phyloP scores from a whole-genome alignment of 2,888 invertebrate genomes.

The Pheosia gnoma region DNA sequence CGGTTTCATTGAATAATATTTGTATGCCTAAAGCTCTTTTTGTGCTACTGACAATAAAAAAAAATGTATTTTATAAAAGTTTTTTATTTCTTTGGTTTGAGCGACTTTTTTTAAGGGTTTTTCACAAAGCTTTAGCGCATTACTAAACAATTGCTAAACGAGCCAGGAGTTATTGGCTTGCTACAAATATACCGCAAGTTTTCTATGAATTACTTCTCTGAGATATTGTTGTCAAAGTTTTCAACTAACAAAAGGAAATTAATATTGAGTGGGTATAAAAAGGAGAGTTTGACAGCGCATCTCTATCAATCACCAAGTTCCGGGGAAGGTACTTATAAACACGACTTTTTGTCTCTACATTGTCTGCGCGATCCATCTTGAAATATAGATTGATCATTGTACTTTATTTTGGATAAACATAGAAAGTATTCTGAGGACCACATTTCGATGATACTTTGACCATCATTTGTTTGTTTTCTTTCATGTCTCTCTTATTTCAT shows the following conservation, averaged over 20 bases:
- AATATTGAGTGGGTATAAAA: constrained; percentile 54
- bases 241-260: constrained; percentile 38
- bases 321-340: constrained; percentile 38
- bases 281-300: constrained; percentile 41
- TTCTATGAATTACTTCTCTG: too few species aligned
- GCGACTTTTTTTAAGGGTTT: too few species aligned
- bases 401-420: constrained; percentile 22
- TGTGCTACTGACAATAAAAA: too few species aligned
- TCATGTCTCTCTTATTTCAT: background rate
- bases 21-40: too few species aligned
- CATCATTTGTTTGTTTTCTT: constrained; percentile 18
- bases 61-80: too few species aligned
- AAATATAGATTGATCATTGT: constrained; percentile 57
- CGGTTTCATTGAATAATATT: too few species aligned
- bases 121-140: too few species aligned
- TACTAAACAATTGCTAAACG: too few species aligned
- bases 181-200: too few species aligned
- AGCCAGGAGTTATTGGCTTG: too few species aligned
- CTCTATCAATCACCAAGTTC: constrained; percentile 54
- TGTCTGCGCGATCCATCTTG: constrained; percentile 47
- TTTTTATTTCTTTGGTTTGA: too few species aligned
- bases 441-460: background rate
- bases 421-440: background rate
- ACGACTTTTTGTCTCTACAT: constrained; percentile 49
- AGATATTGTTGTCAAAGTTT: constrained; percentile 11